Evolutionary conservation across 2,113 vertebrate genomes (phyloP), one percentile per base, ranked within the genome.

Genomic region (Hippopotamus amphibius): DNA sequence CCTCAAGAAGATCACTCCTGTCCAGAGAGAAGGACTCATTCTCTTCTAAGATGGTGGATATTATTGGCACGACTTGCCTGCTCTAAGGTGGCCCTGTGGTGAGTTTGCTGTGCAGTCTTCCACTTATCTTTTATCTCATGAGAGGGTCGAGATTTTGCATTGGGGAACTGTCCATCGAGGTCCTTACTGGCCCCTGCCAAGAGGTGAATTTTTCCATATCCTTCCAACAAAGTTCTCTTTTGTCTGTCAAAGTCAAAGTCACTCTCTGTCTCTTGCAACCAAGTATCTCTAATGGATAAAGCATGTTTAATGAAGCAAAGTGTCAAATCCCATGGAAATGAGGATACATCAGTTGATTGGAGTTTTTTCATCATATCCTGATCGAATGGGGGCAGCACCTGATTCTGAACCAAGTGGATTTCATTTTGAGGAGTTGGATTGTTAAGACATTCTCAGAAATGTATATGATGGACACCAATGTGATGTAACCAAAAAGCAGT

Each of bases 401-500:
- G 5, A 95, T 77, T 84, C 19, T 82, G 66, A 95, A 93, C 33
- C 82, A 8, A 26, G 46, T 74, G 10, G 17, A 88, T 86, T 93
- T 59, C 84, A 95, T 83, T 96, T 97, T 41, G 16, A 91, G 61
- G 43, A 92, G 22, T 50, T 93, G 28, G 26, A 55, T 80, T 79
- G 10, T 19, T 95, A 74, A 4, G 22, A 92, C 9, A 68, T 43
- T 90, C 10, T 89, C 19, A 84, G 66, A 93, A 46, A 37, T 63
- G 53, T 6, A 84, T 43, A 65, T n/a, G 33, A 33, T 94, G 59
- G 26, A 48, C 50, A 57, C 4, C 63, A 55, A 15, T 84, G 22
- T 65, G 68, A 74, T 6, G 59, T 22, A 83, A 93, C 28, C 41
- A 74, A 68, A 80, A 77, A 66, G 7, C 21, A 63, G 79, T 96